Evolutionary conservation across 1,140 invertebrate species (phyloP).

Genomic region (Danaus melanippus): DNA sequence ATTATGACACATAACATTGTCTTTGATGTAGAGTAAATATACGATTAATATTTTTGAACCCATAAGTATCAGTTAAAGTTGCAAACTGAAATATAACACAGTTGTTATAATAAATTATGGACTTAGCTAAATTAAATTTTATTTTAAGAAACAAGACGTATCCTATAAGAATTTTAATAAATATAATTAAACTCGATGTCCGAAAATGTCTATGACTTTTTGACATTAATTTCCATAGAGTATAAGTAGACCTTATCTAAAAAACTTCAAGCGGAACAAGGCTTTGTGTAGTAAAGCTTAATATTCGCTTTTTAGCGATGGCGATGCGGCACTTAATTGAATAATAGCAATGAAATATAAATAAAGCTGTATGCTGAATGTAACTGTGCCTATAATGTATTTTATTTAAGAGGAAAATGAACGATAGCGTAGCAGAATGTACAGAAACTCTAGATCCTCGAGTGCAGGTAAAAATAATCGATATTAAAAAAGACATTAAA

Average conservation of each 20-base stretch:
- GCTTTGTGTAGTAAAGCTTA: constrained; percentile 24
- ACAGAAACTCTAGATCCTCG: constrained; percentile 73
- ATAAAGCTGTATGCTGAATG: constrained; percentile 28
- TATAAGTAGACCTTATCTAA: neutral
- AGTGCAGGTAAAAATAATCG: constrained; percentile 73
- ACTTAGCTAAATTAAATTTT: too few relatives aligned
- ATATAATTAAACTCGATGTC: too few relatives aligned
- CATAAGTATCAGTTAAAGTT: too few relatives aligned
- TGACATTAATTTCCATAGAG: too few relatives aligned
- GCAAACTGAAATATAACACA: too few relatives aligned
- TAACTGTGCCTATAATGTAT: constrained; percentile 48
- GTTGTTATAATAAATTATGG: too few relatives aligned
- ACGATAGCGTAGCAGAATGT: constrained; percentile 62
- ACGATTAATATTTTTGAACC: too few relatives aligned
- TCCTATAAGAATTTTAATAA: too few relatives aligned
- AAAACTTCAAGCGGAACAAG: constrained; percentile 11
- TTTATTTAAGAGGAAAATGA: constrained; percentile 59
- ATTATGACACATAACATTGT: too few relatives aligned
- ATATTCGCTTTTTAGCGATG: constrained; percentile 38
- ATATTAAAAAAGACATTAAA: constrained; percentile 32
- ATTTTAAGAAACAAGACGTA: too few relatives aligned
- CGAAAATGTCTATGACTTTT: too few relatives aligned
- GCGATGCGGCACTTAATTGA: constrained; percentile 17
- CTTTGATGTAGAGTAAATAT: too few relatives aligned
- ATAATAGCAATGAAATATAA: constrained; percentile 26